Evolutionary conservation across 2,113 vertebrate genomes (phyloP), one percentile per base, ranked within the genome.

Genomic region (Barbus barbus): DNA sequence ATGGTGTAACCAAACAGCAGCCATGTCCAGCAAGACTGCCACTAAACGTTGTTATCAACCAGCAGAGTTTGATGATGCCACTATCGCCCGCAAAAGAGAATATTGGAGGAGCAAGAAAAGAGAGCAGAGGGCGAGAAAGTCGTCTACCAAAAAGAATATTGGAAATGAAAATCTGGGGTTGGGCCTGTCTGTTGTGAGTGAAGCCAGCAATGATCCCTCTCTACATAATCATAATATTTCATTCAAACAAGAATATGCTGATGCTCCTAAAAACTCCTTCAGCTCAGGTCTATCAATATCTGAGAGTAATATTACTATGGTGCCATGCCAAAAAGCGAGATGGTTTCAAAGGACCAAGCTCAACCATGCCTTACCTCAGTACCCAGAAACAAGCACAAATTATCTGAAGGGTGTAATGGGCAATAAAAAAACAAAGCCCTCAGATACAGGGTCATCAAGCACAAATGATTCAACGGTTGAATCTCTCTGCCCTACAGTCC

Each of bases 81-180:
- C 38, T 38, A 7, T 38, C 8, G 1, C 38, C 38, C 0, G 11
- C 44, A 95, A 94, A 86, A 92, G 94, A 82, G 93, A 94, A 80
- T 95, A 95, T 86, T 95, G 94, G 94, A 92, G 93, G 77, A 94
- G 83, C 69, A 95, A 95, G 90, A 95, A 95, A 78, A 90, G 94
- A 46, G 93, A 95, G 88, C 94, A 95, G 87, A 91, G 94, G 84
- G 94, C 94, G 41, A 91, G 90, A 31, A 85, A 93, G 76, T 88
- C 93, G 0, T 89, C 89, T 84, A 86, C 75, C 22, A 92, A 89
- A 74, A 53, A 75, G 22, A 91, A 44, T 67, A 69, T 76, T 1
- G 65, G 36, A 24, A 71, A 81, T 36, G 1, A 81, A 78, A 81
- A 81, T 44, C n/a, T 61, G 4, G 78, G 80, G 65, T 48, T 80